These are phyloP conservation scores for Drosophila parvula DNA, from an alignment of 1,140 invertebrate genomes.

Conservation along the genomic window DNA sequence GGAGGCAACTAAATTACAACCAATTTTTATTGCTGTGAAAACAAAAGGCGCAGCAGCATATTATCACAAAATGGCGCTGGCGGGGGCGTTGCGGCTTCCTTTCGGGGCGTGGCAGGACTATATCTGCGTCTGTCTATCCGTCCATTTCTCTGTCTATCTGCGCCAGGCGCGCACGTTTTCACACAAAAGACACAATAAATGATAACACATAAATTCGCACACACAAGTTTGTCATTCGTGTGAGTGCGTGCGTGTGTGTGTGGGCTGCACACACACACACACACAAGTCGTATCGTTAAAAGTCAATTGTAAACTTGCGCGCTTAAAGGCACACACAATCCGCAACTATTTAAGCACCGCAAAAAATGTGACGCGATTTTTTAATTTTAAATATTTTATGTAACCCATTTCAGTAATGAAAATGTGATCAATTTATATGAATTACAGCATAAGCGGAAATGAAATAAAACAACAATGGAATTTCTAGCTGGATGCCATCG, in stretches of 20 bases:
- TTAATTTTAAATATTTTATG: not conserved
- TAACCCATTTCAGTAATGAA: not conserved
- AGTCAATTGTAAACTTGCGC: conserved; percentile 83
- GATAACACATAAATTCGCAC: conserved; percentile 82
- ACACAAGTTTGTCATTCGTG: conserved; percentile 28
- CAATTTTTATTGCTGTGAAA: conserved; percentile 82
- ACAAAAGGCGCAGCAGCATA: conserved; percentile 79
- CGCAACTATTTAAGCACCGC: conserved; percentile 58
- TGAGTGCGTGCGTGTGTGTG: not conserved
- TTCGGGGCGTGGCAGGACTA: conserved; percentile 62
- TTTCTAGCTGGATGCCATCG: not conserved
- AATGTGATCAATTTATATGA: not conserved
- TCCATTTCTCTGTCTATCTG: conserved; percentile 14
- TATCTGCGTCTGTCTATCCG: conserved; percentile 22
- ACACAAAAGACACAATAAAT: conserved; percentile 80
- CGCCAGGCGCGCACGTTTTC: conserved; percentile 69
- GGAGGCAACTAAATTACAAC: conserved; percentile 73
- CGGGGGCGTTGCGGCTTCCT: conserved; percentile 17
- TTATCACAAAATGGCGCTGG: conserved; percentile 76
- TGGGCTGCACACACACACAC: conserved; percentile 8
- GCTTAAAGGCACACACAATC: conserved; percentile 51
- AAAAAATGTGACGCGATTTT: conserved; percentile 1
- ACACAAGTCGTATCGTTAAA: conserved; percentile 68
- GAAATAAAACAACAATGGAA: not conserved
- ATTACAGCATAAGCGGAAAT: not conserved